A percentile compares a stretch with the other conserved stretches of the same genome.
phyloP scores from a whole-genome alignment of 2,113 vertebrate species.

The Arenaria interpres region DNA sequence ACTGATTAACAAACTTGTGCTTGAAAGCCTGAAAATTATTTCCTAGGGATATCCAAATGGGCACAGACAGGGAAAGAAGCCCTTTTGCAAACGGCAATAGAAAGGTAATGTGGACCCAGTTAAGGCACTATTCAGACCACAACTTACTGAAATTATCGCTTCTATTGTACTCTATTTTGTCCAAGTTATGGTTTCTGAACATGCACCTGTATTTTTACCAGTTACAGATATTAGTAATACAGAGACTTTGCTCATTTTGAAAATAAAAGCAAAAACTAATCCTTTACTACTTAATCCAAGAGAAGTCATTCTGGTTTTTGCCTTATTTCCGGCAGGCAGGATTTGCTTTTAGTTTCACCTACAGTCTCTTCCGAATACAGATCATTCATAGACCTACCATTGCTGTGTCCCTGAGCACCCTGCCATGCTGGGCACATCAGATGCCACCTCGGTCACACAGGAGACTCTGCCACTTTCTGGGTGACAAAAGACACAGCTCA shows the following conservation, averaged over 20 bases:
- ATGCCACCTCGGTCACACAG: not conserved
- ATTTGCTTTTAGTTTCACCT: not conserved
- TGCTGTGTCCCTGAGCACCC: not conserved
- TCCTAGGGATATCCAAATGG: not conserved
- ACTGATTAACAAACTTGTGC: not conserved
- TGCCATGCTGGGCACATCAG: fast-evolving
- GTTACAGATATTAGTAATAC: not conserved
- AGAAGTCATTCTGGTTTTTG: not conserved
- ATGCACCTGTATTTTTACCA: not conserved
- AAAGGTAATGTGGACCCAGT: not conserved
- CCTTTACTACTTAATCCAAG: not conserved
- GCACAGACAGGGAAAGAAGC: not conserved
- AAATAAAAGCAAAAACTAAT: not conserved
- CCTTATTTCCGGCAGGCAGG: not conserved
- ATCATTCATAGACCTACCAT: not conserved
- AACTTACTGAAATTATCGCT: not conserved
- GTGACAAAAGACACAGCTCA: not conserved
- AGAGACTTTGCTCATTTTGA: not conserved
- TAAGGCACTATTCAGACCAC: not conserved
- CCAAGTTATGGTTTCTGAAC: not conserved
- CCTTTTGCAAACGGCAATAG: not conserved
- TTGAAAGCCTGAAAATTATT: not conserved
- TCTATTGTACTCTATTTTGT: not conserved
- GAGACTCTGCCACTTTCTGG: not conserved
- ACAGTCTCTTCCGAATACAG: not conserved